Percentiles rank a stretch among this genome's conserved stretches.
These are phyloP conservation scores for Periophthalmus magnuspinnatus DNA, from an alignment of 2,797 vertebrate genomes.

Conservation along the genomic window DNA sequence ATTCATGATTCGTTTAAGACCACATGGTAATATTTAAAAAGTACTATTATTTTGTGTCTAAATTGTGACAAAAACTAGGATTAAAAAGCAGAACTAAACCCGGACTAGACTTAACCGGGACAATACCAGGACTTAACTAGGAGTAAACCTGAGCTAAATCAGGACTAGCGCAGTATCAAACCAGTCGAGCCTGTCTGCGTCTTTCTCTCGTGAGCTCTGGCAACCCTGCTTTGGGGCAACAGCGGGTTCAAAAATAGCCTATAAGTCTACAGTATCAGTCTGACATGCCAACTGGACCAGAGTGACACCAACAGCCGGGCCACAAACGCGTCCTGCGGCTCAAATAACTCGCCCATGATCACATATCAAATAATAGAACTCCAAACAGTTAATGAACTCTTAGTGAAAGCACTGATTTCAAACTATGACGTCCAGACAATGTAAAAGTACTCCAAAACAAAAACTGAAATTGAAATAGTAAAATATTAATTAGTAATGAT, in stretches of 20 bases:
- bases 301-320: constrained; percentile 91
- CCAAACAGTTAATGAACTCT: constrained; percentile 6
- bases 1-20: too few species aligned
- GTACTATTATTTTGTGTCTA: too few species aligned
- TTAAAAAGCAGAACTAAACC: too few species aligned
- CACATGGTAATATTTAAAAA: too few species aligned
- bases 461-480: not conserved
- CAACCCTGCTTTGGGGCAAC: constrained; percentile 23
- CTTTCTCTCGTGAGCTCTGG: not conserved
- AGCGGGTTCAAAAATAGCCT: constrained; percentile 86
- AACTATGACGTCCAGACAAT: not conserved
- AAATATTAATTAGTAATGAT: too few species aligned
- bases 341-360: constrained; percentile 61
- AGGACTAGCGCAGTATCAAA: too few species aligned
- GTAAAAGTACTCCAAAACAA: not conserved
- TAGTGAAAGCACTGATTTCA: constrained; percentile 10
- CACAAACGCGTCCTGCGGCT: constrained; percentile 30
- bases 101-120: too few species aligned
- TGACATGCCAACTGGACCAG: constrained; percentile 78
- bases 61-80: too few species aligned
- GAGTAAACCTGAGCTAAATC: too few species aligned
- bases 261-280: constrained; percentile 77
- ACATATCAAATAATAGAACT: constrained; percentile 57
- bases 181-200: not conserved
- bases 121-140: too few species aligned